Base-by-base conservation (phyloP, 2,888 invertebrate genomes). In the Pharmacophagus antenor region DNA sequence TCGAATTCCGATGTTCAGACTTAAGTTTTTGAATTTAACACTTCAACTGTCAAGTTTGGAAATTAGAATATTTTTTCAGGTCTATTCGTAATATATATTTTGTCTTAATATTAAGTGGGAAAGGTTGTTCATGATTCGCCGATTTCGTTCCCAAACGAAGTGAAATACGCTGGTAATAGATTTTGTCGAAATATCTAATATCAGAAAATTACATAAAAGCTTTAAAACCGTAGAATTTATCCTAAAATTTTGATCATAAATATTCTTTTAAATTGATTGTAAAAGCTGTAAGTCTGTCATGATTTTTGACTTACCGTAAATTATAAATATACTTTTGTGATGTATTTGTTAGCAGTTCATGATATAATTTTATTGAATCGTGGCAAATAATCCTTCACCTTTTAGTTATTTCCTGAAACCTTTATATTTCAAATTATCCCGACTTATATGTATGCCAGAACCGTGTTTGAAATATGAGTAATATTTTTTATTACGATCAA, bases 1-100 rank as follows among this genome's bases (percentile, higher is more conserved):
- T 61, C 78, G 60, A 70, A 74, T 75, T 67, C 71, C 69, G 58
- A 63, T 60, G 67, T 68, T 65, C 65, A 62, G 20, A 67, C 71
- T 62, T 62, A 49, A 65, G 65, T 65, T 73, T 73, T 69, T 62
- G 42, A 63, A 69, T 69, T 62, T 66, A 62, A 61, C 56, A 61
- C 61, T 56, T 61, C 63, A 62, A 66, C 63, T 65, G 65, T 63
- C 63, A 63, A 63, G 65, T 69, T 76, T 77, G 71, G 70, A 64
- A 74, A 75, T 71, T 67, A 60, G 66, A 71, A 61, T 18, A 54
- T 25, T 56, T 61, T 58, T 63, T 62, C 60, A 67, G 66, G 66
- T 65, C 65, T 62, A 44, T 59, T 59, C 18, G 12, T 18, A 41
- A 25, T 37, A 50, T 44, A n/a, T 51, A n/a, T 53, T 41, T 59